Conservation (phyloP, 2,797 vertebrate genomes). For the Podargus strigoides region DNA sequence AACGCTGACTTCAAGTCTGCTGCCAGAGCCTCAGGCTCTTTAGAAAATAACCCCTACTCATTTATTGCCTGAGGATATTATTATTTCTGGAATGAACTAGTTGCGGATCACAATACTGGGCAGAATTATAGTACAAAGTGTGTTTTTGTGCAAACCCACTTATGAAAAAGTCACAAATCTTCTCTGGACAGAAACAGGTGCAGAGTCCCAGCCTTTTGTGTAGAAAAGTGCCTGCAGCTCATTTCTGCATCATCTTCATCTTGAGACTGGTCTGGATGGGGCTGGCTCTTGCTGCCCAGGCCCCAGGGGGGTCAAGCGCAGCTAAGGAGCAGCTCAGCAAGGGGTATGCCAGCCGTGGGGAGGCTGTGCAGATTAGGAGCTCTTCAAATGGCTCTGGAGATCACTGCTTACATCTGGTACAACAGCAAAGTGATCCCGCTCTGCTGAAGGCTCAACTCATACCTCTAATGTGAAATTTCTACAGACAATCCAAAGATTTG, state of each 20-base stretch:
- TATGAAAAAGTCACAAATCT: neutral
- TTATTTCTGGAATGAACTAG: slow-evolving; percentile 5
- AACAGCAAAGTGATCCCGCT: neutral
- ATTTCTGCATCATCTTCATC: neutral
- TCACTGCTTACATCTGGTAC: neutral
- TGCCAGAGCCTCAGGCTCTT: slow-evolving; percentile 1
- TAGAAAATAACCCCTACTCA: neutral
- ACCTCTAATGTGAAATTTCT: neutral
- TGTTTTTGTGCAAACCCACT: slow-evolving; percentile 34
- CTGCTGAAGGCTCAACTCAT: neutral
- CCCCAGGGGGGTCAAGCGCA: accelerated
- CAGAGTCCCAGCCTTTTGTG: neutral
- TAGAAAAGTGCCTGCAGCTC: neutral
- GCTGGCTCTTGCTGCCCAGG: neutral
- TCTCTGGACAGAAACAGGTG: neutral
- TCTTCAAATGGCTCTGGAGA: neutral
- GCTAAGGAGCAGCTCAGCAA: neutral
- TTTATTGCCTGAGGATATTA: slow-evolving; percentile 15
- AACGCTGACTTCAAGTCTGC: neutral
- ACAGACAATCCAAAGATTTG: neutral
- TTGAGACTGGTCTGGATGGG: neutral
- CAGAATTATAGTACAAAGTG: neutral
- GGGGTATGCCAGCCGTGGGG: neutral
- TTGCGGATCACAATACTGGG: neutral
- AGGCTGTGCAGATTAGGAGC: neutral